Percentiles rank a stretch among this genome's conserved stretches.
Evolutionary conservation across 2,888 invertebrate genomes (phyloP).

Genomic region (Trachelus troglodyta): DNA sequence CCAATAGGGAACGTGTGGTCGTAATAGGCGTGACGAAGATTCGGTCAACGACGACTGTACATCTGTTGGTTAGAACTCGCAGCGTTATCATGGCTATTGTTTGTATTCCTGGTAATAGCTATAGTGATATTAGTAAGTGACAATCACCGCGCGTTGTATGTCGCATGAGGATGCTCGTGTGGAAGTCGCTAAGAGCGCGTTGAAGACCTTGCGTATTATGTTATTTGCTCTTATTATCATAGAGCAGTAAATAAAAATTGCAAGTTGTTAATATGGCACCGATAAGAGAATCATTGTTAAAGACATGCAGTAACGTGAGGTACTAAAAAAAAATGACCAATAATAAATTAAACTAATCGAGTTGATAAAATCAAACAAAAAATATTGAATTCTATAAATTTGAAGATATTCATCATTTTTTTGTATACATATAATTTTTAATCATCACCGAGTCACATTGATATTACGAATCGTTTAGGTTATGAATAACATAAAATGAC

Average conservation of each 20-base stretch:
- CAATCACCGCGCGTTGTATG: not conserved
- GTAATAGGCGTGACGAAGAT: not conserved
- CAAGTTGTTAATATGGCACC: not conserved
- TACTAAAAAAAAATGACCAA: not conserved
- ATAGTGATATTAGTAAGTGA: not conserved
- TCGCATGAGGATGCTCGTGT: not conserved
- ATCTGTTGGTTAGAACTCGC: not conserved
- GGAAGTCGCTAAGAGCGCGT: not conserved
- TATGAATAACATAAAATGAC: not conserved
- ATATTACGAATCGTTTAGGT: too few relatives aligned
- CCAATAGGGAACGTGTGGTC: not conserved
- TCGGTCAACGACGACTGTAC: not conserved
- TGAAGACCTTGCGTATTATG: not conserved
- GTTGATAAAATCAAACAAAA: not conserved
- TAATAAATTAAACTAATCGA: not conserved
- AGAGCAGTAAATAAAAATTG: not conserved
- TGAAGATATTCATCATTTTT: too few relatives aligned
- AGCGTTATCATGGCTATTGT: not conserved
- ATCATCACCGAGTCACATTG: too few relatives aligned
- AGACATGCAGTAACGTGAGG: not conserved
- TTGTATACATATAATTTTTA: too few relatives aligned
- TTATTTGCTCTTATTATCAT: not conserved
- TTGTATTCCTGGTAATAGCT: not conserved
- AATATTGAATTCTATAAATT: too few relatives aligned
- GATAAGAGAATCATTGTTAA: not conserved